Conservation (phyloP, 2,888 invertebrate species). For the Scaeva pyrastri region DNA sequence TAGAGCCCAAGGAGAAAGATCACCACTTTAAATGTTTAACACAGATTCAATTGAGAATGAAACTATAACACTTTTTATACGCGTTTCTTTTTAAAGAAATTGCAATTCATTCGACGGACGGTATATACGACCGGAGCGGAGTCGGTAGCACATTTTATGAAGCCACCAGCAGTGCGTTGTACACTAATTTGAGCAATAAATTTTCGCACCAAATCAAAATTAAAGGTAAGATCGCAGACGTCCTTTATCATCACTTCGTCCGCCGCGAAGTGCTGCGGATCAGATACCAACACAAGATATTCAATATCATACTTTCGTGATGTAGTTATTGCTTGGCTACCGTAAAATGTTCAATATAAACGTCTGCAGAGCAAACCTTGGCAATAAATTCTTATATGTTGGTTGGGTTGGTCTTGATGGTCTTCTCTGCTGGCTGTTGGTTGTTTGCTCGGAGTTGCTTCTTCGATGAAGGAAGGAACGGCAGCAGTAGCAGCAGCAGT, state of each 20-base stretch:
- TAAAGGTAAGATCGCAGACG: slow-evolving; percentile 79
- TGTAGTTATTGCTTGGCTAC: slow-evolving; percentile 71
- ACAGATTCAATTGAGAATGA: not conserved
- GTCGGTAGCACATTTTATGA: slow-evolving; percentile 76
- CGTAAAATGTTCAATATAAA: slow-evolving; percentile 70
- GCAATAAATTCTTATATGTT: slow-evolving; percentile 54
- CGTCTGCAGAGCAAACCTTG: slow-evolving; percentile 54
- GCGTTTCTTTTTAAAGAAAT: not conserved
- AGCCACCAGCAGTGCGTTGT: slow-evolving; percentile 80
- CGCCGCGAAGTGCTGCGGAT: slow-evolving; percentile 45
- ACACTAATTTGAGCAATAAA: slow-evolving; percentile 83
- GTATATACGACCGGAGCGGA: not conserved
- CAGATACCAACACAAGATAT: slow-evolving; percentile 62
- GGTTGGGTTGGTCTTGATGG: slow-evolving; percentile 9
- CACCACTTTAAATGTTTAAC: not conserved
- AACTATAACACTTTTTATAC: slow-evolving; percentile 28
- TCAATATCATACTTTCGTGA: slow-evolving; percentile 67
- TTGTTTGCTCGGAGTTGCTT: slow-evolving; percentile 13
- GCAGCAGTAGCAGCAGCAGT: slow-evolving; percentile 31
- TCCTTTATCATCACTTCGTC: slow-evolving; percentile 67
- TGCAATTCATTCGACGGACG: not conserved
- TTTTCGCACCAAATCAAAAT: slow-evolving; percentile 83
- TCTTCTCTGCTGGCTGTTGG: slow-evolving; percentile 20
- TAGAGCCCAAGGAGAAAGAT: not conserved
- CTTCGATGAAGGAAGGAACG: not conserved